Evolutionary conservation across 2,113 vertebrate species (phyloP).

Genomic region (Anarrhichthys ocellatus): DNA sequence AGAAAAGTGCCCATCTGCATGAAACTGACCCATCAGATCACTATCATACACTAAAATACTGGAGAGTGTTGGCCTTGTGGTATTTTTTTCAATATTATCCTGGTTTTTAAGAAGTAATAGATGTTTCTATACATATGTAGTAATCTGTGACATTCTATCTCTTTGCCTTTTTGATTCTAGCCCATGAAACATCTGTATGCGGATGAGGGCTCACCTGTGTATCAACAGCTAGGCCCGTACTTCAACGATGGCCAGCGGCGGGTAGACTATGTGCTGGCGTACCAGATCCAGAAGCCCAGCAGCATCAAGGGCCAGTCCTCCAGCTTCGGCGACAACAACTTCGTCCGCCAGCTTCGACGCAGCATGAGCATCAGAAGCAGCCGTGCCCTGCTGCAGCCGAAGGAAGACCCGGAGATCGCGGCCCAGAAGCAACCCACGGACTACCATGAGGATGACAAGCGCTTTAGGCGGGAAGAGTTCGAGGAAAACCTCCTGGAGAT

Average conservation of each 20-base stretch:
- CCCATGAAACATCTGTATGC: conserved; percentile 84
- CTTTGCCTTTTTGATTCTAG: conserved; percentile 66
- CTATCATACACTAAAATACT: not conserved
- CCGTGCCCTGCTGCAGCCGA: conserved; percentile 74
- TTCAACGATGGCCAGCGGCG: conserved; percentile 90
- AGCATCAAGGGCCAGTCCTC: conserved; percentile 66
- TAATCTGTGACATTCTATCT: conserved; percentile 1
- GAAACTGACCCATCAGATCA: not conserved
- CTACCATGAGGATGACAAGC: conserved; percentile 90
- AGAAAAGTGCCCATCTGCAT: not conserved
- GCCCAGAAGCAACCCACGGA: conserved; percentile 81
- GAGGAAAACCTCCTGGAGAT: conserved; percentile 92
- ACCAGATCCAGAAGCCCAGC: conserved; percentile 88
- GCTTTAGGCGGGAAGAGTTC: conserved; percentile 89
- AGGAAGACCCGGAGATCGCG: conserved; percentile 80
- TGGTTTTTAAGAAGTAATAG: not conserved
- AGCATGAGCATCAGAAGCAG: conserved; percentile 74
- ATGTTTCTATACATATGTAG: not conserved
- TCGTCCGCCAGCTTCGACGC: conserved; percentile 68
- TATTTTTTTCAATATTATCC: not conserved
- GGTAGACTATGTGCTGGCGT: conserved; percentile 94
- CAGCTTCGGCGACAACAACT: conserved; percentile 65
- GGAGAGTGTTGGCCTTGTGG: not conserved
- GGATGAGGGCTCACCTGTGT: conserved; percentile 80
- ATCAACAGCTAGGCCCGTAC: conserved; percentile 84